Evolutionary conservation across 2,888 invertebrate species (phyloP).

Genomic region (Neoitamus cyanurus): DNA sequence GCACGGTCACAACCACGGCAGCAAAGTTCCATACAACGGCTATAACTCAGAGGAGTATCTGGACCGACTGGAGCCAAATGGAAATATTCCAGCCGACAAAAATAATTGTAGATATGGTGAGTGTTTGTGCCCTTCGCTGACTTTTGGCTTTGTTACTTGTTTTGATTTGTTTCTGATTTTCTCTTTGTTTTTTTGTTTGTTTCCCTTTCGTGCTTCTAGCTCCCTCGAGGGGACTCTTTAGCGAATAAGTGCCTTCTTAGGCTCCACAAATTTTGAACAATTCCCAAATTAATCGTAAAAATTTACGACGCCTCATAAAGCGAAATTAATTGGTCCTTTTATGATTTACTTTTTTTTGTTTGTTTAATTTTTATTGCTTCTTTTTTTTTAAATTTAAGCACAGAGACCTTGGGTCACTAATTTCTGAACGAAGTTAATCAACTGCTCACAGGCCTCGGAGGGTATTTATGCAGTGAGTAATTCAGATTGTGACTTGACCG

Average conservation of each 20-base stretch:
- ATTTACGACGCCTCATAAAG: neutral
- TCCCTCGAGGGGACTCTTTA: neutral
- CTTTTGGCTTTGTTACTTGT: slow-evolving; percentile 14
- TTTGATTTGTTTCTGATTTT: neutral
- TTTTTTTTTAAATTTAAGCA: neutral
- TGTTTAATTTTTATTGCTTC: neutral
- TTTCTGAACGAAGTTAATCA: neutral
- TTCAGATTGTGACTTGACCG: too few relatives aligned
- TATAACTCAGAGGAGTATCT: slow-evolving; percentile 92
- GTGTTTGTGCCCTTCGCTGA: slow-evolving; percentile 53
- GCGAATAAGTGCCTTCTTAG: neutral
- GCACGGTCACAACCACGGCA: slow-evolving; percentile 69
- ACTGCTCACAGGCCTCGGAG: neutral
- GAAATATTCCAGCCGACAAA: slow-evolving; percentile 91
- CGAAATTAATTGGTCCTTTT: neutral
- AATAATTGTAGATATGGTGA: slow-evolving; percentile 78
- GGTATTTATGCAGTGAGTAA: neutral
- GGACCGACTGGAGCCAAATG: slow-evolving; percentile 92
- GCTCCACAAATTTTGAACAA: neutral
- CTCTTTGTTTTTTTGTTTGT: neutral
- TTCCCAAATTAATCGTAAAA: slow-evolving; percentile 1
- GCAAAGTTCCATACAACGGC: slow-evolving; percentile 89
- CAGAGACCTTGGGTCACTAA: neutral
- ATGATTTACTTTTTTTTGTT: neutral
- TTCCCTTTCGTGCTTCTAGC: neutral